Evolutionary conservation across 2,113 vertebrate genomes (phyloP).

Genomic region (Gobius niger): DNA sequence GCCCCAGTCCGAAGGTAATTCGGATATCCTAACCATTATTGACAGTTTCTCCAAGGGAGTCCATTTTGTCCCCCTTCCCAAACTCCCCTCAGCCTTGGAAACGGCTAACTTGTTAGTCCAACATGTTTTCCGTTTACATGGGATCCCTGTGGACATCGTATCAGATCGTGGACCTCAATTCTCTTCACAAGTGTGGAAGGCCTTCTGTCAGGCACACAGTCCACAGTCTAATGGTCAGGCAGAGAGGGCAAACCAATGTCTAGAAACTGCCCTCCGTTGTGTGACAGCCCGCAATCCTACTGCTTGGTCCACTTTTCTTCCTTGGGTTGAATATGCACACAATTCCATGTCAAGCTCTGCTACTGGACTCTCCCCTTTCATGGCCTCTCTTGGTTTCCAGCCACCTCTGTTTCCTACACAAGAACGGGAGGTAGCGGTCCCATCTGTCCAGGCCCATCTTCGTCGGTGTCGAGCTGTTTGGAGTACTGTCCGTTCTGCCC

Average conservation of each 20-base stretch:
- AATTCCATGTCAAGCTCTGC: too few relatives aligned
- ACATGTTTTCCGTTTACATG: too few relatives aligned
- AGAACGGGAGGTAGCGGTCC: neutral
- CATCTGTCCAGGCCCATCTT: neutral
- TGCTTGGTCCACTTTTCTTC: neutral
- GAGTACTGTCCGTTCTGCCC: neutral
- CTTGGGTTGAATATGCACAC: too few relatives aligned
- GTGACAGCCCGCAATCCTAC: neutral
- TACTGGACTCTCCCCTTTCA: neutral
- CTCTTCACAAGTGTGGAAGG: neutral
- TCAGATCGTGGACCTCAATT: neutral
- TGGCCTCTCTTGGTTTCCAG: neutral
- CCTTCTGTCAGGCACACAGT: neutral
- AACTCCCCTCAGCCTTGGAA: too few relatives aligned
- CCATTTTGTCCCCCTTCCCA: too few relatives aligned
- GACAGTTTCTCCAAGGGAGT: too few relatives aligned
- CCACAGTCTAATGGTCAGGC: neutral
- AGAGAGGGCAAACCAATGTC: neutral
- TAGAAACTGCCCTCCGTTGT: neutral
- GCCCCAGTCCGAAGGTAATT: too few relatives aligned
- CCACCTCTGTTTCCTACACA: too few relatives aligned
- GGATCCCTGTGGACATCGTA: too few relatives aligned
- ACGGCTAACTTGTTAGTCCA: neutral
- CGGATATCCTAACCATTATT: too few relatives aligned
- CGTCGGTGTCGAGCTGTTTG: neutral